Percentiles rank a stretch among this genome's conserved stretches.
These are phyloP conservation scores for Congeria kusceri DNA, from an alignment of 2,888 invertebrate genomes.

Conservation along the genomic window DNA sequence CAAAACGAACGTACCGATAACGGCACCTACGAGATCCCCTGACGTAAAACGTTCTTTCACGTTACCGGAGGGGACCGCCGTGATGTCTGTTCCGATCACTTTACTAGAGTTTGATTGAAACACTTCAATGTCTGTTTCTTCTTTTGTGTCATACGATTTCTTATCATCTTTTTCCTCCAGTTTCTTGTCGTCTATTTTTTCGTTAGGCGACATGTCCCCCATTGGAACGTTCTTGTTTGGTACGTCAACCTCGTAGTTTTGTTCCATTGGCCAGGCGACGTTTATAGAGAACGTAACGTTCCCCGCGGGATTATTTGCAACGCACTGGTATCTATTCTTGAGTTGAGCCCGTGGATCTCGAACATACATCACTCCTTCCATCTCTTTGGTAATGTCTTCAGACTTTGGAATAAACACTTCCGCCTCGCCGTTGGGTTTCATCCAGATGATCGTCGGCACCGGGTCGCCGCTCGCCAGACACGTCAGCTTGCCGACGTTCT, in stretches of 20 bases:
- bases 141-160: slow-evolving; percentile 38
- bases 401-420: slow-evolving; percentile 75
- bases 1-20: slow-evolving; percentile 83
- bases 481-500: slow-evolving; percentile 78
- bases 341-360: slow-evolving; percentile 68
- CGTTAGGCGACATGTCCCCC: slow-evolving; percentile 25
- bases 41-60: slow-evolving; percentile 72
- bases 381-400: slow-evolving; percentile 69
- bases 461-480: slow-evolving; percentile 84
- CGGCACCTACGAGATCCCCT: slow-evolving; percentile 83
- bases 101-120: slow-evolving; percentile 31
- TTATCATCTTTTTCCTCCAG: slow-evolving; percentile 13
- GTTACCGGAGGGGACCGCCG: slow-evolving; percentile 29
- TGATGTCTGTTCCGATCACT: slow-evolving; percentile 22
- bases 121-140: slow-evolving; percentile 9
- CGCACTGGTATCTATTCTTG: slow-evolving; percentile 82
- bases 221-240: slow-evolving; percentile 30
- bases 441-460: slow-evolving; percentile 83
- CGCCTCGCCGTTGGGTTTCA: slow-evolving; percentile 80
- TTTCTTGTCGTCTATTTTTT: slow-evolving; percentile 20
- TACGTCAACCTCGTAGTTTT: slow-evolving; percentile 29
- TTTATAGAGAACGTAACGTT: slow-evolving; percentile 84
- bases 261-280: slow-evolving; percentile 79
- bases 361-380: slow-evolving; percentile 79
- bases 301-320: slow-evolving; percentile 84